Conservation (phyloP, 2,113 vertebrate genomes). For the Grammomys dolichurus region DNA sequence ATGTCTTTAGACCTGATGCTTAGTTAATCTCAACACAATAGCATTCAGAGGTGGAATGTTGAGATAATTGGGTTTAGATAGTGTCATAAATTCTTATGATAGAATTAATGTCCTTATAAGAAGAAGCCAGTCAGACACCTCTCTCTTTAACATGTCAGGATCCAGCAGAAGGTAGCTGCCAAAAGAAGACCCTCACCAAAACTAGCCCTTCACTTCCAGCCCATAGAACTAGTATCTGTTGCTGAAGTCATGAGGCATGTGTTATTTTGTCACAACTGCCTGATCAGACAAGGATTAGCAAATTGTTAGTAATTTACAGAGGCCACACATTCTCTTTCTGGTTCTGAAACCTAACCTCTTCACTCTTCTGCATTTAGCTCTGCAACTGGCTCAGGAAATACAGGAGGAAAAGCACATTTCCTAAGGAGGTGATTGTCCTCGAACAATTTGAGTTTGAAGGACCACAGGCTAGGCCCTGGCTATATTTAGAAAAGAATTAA, state of each 20-base stretch:
- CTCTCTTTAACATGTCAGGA: background rate
- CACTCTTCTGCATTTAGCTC: background rate
- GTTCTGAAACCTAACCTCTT: slow-evolving; percentile 21
- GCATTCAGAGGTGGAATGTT: background rate
- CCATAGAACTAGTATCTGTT: background rate
- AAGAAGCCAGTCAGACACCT: background rate
- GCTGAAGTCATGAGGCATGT: background rate
- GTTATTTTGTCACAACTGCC: background rate
- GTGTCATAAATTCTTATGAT: background rate
- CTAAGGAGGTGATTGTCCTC: background rate
- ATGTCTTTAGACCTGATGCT: background rate
- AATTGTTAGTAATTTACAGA: slow-evolving; percentile 24
- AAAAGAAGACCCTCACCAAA: background rate
- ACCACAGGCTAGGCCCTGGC: background rate
- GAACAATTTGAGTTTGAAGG: slow-evolving; percentile 18
- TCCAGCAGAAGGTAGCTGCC: background rate
- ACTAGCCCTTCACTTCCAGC: background rate
- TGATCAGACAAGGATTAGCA: background rate
- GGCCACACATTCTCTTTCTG: background rate
- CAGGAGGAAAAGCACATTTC: background rate
- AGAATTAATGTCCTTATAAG: background rate
- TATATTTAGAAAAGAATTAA: slow-evolving; percentile 1
- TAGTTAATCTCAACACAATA: background rate
- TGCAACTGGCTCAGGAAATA: background rate
- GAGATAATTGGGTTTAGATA: background rate